Base-by-base conservation (phyloP, 1,140 invertebrate species). In the Asobara japonica region DNA sequence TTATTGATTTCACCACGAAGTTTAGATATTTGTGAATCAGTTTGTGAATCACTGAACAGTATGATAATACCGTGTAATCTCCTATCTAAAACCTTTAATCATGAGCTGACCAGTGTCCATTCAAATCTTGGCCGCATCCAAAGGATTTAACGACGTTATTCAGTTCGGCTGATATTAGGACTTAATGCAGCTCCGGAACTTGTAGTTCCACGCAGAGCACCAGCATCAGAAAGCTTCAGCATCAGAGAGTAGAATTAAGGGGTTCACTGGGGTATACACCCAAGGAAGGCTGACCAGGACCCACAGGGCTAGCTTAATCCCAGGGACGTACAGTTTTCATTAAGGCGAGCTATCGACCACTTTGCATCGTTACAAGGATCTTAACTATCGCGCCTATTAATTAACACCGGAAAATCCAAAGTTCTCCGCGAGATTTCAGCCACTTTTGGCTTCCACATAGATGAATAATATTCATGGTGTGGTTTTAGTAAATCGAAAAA, bases 311-410 rank as follows among this genome's bases (percentile, higher is more conserved):
- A 29, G 36, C 29, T 33, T 62, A 64, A 73, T 67, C 38, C 71
- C 31, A 64, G 38, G 71, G 65, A 73, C 41, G 29, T 67, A 66
- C 38, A 73, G 65, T 73, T 73, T 68, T 73, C 71, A 67, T 67
- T 73, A 73, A 73, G 60, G 60, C 38, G 27, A 36, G 31, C 25
- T 56, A 68, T 64, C 65, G 16, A 27, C 70, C 20, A 27, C 33
- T 56, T 65, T 65, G 38, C 25, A 38, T 69, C 31, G 56, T 18
- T 45, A 41, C 22, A 45, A 60, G 31, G 20, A 48, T 41, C 61
- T 71, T 64, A 30, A 65, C 51, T 20, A 13, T 36, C 36, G 18
- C 3, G 22, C 45, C n/a, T 20, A 30, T 71, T 71, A 71, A 71
- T 71, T 71, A 51, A 30, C 48, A 56, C 16, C 25, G 16, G n/a